phyloP scores from a whole-genome alignment of 2,113 vertebrate genomes.

The Excalfactoria chinensis region DNA sequence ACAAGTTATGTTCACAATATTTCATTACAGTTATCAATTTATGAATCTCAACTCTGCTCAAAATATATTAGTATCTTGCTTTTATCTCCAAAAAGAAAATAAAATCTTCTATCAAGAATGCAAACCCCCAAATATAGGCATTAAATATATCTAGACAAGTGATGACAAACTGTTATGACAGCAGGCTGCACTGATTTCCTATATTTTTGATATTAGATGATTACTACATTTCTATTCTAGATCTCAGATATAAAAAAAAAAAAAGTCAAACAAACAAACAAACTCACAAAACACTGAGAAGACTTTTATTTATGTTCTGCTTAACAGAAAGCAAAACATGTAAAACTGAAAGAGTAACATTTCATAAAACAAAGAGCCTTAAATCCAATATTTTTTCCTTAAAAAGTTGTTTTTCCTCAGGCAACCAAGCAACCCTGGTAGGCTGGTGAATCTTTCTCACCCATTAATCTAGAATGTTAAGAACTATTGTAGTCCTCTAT shows the following conservation, averaged over 20 bases:
- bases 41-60: background rate
- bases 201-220: background rate
- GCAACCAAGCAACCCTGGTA: background rate
- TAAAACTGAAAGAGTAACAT: background rate
- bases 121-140: background rate
- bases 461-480: background rate
- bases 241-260: background rate
- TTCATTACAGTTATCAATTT: background rate
- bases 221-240: background rate
- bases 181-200: background rate
- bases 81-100: background rate
- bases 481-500: background rate
- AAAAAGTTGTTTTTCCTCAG: background rate
- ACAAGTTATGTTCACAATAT: background rate
- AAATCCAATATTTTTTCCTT: background rate
- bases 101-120: background rate
- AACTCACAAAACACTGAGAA: too few relatives aligned
- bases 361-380: background rate
- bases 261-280: background rate
- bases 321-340: background rate
- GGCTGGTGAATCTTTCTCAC: background rate
- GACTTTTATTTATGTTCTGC: background rate
- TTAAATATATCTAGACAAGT: background rate
- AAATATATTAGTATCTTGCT: background rate
- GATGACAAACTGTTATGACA: background rate